A percentile compares a stretch with the other conserved stretches of the same genome.
phyloP scores from a whole-genome alignment of 2,797 vertebrate species.

The Sebastes steindachneri region DNA sequence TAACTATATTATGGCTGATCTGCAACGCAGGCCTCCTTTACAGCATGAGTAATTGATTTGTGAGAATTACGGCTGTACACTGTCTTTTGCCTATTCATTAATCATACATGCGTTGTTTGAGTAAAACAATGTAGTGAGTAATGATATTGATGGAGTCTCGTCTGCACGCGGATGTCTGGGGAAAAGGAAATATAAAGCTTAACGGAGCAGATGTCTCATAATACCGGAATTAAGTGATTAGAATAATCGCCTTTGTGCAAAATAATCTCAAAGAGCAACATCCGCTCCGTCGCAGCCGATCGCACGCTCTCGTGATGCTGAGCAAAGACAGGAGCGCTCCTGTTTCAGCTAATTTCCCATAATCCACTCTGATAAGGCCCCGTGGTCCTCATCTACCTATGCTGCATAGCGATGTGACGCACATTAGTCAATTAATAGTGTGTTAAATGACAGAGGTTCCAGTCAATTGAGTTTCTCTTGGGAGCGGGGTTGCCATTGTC shows the following conservation, averaged over 20 bases:
- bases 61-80: constrained; percentile 75
- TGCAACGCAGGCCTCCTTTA: constrained; percentile 63
- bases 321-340: constrained; percentile 47
- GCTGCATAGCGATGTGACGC: constrained; percentile 85
- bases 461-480: constrained; percentile 93
- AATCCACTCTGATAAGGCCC: constrained; percentile 84
- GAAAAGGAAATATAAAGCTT: constrained; percentile 73
- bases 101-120: constrained; percentile 74
- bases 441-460: constrained; percentile 97
- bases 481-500: constrained; percentile 66
- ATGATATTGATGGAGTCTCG: constrained; percentile 78
- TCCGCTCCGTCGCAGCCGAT: constrained; percentile 69
- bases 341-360: constrained; percentile 83
- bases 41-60: constrained; percentile 78
- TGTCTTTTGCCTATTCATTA: constrained; percentile 79
- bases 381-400: constrained; percentile 88
- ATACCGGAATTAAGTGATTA: constrained; percentile 82
- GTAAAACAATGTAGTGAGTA: constrained; percentile 77
- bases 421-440: constrained; percentile 99
- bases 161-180: constrained; percentile 75
- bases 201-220: constrained; percentile 79
- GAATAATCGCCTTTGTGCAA: constrained; percentile 82
- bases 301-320: constrained; percentile 55
- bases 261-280: constrained; percentile 76
- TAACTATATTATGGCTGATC: constrained; percentile 67